Evolutionary conservation across 1,140 invertebrate genomes (phyloP).

Genomic region (Dermatophagoides farinae): DNA sequence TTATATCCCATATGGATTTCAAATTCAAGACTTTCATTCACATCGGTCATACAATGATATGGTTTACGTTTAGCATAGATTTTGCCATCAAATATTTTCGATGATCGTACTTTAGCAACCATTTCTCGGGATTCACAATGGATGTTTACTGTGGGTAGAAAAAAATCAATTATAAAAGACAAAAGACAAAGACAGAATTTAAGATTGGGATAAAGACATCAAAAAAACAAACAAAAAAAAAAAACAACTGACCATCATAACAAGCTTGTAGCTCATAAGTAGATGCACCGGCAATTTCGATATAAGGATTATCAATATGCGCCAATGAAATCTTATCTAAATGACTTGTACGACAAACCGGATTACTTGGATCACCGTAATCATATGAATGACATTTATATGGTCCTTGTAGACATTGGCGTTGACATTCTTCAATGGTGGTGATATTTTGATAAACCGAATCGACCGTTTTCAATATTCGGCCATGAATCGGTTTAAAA

Average conservation of each 20-base stretch:
- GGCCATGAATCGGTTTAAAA: constrained; percentile 63
- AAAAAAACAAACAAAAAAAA: neutral
- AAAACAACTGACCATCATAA: constrained; percentile 41
- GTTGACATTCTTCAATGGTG: constrained; percentile 54
- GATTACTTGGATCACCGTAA: constrained; percentile 71
- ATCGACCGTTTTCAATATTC: constrained; percentile 78
- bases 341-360: constrained; percentile 73
- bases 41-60: constrained; percentile 66
- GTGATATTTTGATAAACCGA: constrained; percentile 64
- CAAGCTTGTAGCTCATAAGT: constrained; percentile 80
- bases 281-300: constrained; percentile 55
- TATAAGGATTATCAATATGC: constrained; percentile 63
- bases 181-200: neutral
- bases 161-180: neutral
- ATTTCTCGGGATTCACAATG: constrained; percentile 60
- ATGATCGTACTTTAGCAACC: constrained; percentile 72
- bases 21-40: constrained; percentile 20
- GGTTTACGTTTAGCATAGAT: constrained; percentile 79
- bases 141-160: constrained; percentile 18
- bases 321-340: constrained; percentile 64
- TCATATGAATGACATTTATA: constrained; percentile 74
- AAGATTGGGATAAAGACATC: neutral
- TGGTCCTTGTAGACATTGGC: constrained; percentile 64
- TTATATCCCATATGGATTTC: constrained; percentile 21
- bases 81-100: constrained; percentile 76